Base-by-base conservation (phyloP, 2,888 invertebrate genomes). In the Sesamia inferens region DNA sequence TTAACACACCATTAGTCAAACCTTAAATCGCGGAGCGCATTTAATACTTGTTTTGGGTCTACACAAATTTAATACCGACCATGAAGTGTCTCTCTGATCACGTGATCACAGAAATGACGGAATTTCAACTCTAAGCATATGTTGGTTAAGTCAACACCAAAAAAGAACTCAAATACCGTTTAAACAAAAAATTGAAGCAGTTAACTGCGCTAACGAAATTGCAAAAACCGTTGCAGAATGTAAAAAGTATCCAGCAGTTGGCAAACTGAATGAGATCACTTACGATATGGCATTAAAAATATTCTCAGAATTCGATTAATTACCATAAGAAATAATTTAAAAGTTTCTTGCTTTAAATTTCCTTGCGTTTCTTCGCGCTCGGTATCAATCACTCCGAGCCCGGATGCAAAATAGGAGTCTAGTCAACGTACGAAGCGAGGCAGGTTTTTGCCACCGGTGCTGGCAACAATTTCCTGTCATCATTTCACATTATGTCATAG, bases 381-480 rank as follows among this genome's bases (percentile, higher is more conserved):
- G 77, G 51, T 78, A 78, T 77, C 74, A 87, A 89, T 87, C 86
- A 86, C 89, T 84, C 85, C 69, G 69, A 63, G 83, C 84, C 86
- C 89, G 90, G 91, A 92, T 90, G 90, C 90, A 89, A 89, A 91
- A 87, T 85, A 85, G 84, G 82, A 83, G 81, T 75, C 80, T 76
- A 69, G 74, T 71, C 67, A 59, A 74, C 57, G 54, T 67, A 74
- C 58, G 57, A 67, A 68, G 84, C 90, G 55, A 68, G 67, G 84
- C 90, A 82, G 88, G 91, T 91, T 92, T 91, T 89, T 90, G 85
- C 89, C 69, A 76, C 78, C 77, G 78, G 74, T 82, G 83, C 82
- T 79, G 84, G 87, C 86, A 86, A 87, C 90, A 88, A 92, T 93
- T 92, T 93, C 91, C 92, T 89, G 90, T 88, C 90, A 89, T 90